Evolutionary conservation across 1,140 invertebrate species (phyloP).

Genomic region (Drosophila suzukii): DNA sequence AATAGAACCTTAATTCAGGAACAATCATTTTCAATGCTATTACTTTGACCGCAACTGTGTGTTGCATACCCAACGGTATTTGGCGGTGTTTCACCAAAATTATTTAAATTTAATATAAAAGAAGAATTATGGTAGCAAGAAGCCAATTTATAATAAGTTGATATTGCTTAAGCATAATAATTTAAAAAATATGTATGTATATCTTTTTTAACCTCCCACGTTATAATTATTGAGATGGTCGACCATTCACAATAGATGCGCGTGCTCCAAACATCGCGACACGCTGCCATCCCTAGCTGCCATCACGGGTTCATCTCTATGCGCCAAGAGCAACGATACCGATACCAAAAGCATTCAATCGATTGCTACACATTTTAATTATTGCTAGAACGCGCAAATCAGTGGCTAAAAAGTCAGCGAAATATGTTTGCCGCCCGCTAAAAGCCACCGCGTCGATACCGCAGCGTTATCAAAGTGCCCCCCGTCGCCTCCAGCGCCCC

Average conservation of each 20-base stretch:
- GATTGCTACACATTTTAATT: constrained; percentile 44
- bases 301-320: neutral
- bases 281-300: neutral
- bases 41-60: too few relatives aligned
- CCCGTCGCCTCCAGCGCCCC: neutral
- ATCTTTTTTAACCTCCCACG: neutral
- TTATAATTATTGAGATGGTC: neutral
- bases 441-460: constrained; percentile 12
- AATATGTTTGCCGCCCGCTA: constrained; percentile 58
- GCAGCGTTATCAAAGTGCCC: constrained; percentile 32
- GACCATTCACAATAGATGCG: neutral
- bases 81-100: too few relatives aligned
- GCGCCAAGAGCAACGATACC: constrained; percentile 5
- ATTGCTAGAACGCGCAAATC: constrained; percentile 60
- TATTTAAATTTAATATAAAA: too few relatives aligned
- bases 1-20: too few relatives aligned
- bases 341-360: constrained; percentile 18
- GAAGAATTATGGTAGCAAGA: too few relatives aligned
- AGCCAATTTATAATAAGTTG: too few relatives aligned
- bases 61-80: too few relatives aligned
- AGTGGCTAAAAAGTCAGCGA: constrained; percentile 36
- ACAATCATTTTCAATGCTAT: too few relatives aligned
- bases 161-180: too few relatives aligned
- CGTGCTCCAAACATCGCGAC: neutral
- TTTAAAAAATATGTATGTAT: too few relatives aligned